Percentiles rank a stretch among this genome's conserved stretches.
These are phyloP conservation scores for Antedon mediterranea DNA, from an alignment of 53 echinoderm and acorn worm species.

Conservation along the genomic window DNA sequence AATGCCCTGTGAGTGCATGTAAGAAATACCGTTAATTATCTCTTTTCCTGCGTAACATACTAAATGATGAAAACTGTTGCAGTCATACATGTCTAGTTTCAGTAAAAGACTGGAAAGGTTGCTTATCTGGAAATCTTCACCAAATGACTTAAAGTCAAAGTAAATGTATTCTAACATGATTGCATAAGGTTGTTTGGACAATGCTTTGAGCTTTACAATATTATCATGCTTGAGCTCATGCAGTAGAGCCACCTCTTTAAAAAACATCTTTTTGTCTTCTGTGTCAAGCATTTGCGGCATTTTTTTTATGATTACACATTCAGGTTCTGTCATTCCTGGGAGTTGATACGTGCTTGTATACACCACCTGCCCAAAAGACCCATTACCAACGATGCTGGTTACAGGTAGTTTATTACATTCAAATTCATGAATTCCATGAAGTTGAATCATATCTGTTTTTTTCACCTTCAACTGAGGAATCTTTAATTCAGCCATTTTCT, in stretches of 20 bases:
- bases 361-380: not conserved
- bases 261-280: not conserved
- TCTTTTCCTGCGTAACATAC: not conserved
- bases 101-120: not conserved
- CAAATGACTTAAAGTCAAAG: slow-evolving; percentile 6
- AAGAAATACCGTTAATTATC: not conserved
- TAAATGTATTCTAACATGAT: slow-evolving; percentile 2
- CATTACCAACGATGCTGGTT: not conserved
- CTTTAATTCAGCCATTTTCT: too few species aligned
- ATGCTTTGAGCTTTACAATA: slow-evolving; percentile 3
- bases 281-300: not conserved
- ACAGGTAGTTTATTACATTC: slow-evolving; percentile 8
- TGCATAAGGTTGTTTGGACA: not conserved
- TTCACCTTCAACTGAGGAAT: too few species aligned
- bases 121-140: not conserved
- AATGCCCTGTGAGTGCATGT: slow-evolving; percentile 6
- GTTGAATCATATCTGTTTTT: too few species aligned
- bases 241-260: slow-evolving; percentile 6
- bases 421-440: not conserved
- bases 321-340: slow-evolving; percentile 1
- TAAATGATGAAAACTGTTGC: not conserved
- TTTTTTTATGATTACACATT: slow-evolving; percentile 8
- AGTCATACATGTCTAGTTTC: not conserved
- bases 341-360: not conserved
- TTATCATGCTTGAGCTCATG: not conserved